Conservation (phyloP, 2,113 vertebrate genomes). For the Sisor rabdophorus region DNA sequence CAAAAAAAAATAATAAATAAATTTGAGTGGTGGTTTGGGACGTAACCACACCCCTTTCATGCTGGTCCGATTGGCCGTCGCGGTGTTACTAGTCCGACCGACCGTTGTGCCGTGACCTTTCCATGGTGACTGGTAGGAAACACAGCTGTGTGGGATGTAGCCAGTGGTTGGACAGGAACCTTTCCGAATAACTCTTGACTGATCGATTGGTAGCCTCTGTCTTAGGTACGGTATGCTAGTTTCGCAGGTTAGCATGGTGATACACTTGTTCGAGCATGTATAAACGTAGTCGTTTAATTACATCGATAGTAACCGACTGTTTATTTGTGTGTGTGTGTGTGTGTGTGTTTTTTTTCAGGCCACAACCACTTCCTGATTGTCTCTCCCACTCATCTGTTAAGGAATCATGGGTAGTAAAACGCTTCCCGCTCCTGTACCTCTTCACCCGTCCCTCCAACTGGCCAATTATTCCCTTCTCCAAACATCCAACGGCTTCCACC, state of each 20-base stretch:
- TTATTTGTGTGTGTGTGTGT: constrained; percentile 17
- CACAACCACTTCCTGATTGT: constrained; percentile 4
- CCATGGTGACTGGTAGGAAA: not conserved
- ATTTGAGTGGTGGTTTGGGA: constrained; percentile 4
- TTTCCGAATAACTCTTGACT: not conserved
- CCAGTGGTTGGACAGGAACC: not conserved
- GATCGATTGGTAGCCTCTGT: not conserved
- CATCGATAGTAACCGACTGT: not conserved
- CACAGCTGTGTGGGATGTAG: not conserved
- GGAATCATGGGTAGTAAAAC: constrained; percentile 92
- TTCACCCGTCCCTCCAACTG: constrained; percentile 92
- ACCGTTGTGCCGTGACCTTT: not conserved
- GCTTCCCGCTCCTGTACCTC: constrained; percentile 88
- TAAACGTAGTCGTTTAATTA: not conserved
- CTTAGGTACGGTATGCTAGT: too few species aligned
- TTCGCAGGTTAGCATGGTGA: not conserved
- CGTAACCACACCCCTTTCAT: not conserved
- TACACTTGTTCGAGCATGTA: not conserved
- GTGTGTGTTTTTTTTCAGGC: too few species aligned
- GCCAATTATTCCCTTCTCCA: constrained; percentile 95
- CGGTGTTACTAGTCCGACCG: not conserved
- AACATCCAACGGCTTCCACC: constrained; percentile 85
- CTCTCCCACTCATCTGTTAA: not conserved
- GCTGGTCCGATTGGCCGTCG: not conserved
- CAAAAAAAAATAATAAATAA: too few species aligned